Base-by-base conservation (phyloP, 1,140 invertebrate species). In the Drosophila kanapiae region DNA sequence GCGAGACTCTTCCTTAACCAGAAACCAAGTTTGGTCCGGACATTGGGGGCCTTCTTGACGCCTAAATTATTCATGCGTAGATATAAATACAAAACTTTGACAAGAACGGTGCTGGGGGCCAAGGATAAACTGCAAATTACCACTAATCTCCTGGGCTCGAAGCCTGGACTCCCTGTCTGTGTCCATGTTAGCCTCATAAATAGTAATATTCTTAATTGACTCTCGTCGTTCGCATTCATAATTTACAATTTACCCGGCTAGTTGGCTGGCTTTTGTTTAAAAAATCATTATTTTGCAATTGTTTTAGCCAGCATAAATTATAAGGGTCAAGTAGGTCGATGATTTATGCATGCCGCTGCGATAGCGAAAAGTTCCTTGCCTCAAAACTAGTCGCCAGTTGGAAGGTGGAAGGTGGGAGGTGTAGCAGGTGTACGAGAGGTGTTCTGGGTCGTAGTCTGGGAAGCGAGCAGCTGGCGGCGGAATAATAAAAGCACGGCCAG, bases 191-290 rank as follows among this genome's bases (percentile, higher is more conserved):
- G 70, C 70, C 74, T 79, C 84, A 88, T 87, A 88, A 87, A 87
- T 87, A 84, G 84, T 88, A 87, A 87, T 87, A 78, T 84, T 75
- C 68, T 80, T 87, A 87, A 88, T 87, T 87, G 84, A 88, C 84
- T 87, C 64, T 80, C 27, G 40, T n/a, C 37, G 31, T 60, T 56
- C 49, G 53, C 63, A 80, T 80, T 83, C 78, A 77, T 75, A 70
- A 88, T 83, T 87, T 69, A 84, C 71, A 59, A 60, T 40, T 29
- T 53, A 37, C 31, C 35, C 35, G 37, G 43, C 58, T 9, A 18
- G 11, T 14, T 18, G 23, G 31, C 58, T 59, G 16, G 45, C 49
- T 63, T 74, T 84, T 88, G 81, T 74, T 87, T 84, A 68, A 84
- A 80, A 82, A 87, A 67, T 80, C 72, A 80, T 88, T 78, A 78